These are phyloP conservation scores for Agrotis exclamationis DNA, from an alignment of 2,888 invertebrate species.

Conservation along the genomic window DNA sequence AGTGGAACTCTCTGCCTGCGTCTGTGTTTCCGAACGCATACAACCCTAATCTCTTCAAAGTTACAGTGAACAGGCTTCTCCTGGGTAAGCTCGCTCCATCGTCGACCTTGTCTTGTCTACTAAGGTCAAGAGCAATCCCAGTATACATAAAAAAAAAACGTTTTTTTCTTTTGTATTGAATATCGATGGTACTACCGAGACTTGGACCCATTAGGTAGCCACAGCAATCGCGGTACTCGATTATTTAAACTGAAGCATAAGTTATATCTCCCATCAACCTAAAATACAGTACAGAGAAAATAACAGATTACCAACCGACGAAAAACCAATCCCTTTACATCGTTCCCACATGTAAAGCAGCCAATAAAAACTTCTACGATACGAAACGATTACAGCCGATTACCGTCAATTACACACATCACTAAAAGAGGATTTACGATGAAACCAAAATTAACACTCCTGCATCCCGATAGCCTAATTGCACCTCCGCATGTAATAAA, in stretches of 20 bases:
- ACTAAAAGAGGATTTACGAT: conserved; percentile 85
- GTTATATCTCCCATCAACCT: neutral
- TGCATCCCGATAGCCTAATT: conserved; percentile 82
- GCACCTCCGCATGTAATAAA: conserved; percentile 81
- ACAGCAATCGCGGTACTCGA: no score
- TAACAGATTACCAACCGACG: conserved; percentile 50
- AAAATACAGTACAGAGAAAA: conserved; percentile 19
- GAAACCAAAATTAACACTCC: conserved; percentile 86
- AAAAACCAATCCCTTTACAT: conserved; percentile 63
- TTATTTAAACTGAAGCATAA: neutral
- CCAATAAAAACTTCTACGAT: conserved; percentile 75
- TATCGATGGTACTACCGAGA: no score
- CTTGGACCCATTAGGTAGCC: no score
- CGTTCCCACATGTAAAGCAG: conserved; percentile 76
- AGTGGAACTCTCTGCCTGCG: no score
- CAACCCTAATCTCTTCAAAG: no score
- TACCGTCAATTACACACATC: conserved; percentile 80
- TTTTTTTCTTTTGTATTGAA: no score
- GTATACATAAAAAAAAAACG: no score
- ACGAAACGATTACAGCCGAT: conserved; percentile 79
- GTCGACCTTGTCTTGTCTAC: no score
- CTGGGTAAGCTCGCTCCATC: no score
- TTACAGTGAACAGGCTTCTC: no score
- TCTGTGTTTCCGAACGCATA: no score
- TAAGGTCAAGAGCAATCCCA: no score